Conservation (phyloP, 1,140 invertebrate genomes). For the Platyscapa corneri region DNA sequence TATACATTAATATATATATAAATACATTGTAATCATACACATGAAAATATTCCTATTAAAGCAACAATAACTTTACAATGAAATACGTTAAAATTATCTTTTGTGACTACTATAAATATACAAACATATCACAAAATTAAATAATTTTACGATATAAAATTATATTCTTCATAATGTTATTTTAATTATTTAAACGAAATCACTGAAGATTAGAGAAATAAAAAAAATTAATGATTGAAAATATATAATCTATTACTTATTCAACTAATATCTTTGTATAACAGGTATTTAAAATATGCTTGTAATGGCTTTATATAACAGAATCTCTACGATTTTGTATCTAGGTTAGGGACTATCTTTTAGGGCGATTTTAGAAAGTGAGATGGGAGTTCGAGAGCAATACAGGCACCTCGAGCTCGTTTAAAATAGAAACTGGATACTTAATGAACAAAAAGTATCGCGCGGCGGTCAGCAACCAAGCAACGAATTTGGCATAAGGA, state of each 20-base stretch:
- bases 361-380: background rate
- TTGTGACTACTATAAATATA: background rate
- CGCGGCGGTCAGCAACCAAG: background rate
- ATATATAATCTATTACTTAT: background rate
- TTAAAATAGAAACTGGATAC: constrained; percentile 21
- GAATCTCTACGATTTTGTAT: constrained; percentile 22
- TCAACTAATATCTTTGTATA: background rate
- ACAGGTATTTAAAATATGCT: background rate
- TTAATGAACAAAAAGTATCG: constrained; percentile 24
- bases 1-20: background rate
- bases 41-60: background rate
- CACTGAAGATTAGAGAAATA: background rate
- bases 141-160: background rate
- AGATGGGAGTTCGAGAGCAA: background rate
- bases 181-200: background rate
- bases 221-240: background rate
- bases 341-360: constrained; percentile 4
- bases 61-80: background rate
- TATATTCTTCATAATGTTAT: background rate
- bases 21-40: background rate
- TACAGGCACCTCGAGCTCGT: constrained; percentile 1
- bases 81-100: background rate
- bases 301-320: background rate
- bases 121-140: too few species aligned
- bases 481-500: background rate